Conservation (phyloP, 2,797 vertebrate genomes). For the Hydrocynus forskahlii region DNA sequence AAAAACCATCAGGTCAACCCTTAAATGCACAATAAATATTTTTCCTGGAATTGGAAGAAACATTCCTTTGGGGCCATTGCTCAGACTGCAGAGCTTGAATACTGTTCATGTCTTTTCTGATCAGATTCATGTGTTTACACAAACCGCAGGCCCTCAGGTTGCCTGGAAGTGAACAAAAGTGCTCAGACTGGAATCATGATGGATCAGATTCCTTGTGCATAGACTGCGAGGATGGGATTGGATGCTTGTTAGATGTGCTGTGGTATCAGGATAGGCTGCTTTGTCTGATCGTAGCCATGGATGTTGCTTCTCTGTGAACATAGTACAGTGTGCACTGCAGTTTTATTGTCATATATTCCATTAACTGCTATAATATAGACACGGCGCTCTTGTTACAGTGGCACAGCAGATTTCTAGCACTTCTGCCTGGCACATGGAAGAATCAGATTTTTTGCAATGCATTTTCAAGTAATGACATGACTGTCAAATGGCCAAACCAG, state of each 20-base stretch:
- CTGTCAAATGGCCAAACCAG: slow-evolving; percentile 27
- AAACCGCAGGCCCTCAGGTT: neutral
- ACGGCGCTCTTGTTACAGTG: neutral
- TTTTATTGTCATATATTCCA: neutral
- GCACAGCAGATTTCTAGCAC: too few species aligned
- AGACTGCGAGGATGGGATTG: neutral
- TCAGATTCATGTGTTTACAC: slow-evolving; percentile 17
- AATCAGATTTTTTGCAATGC: neutral
- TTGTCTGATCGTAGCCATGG: neutral
- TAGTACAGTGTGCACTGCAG: neutral
- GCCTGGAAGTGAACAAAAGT: neutral
- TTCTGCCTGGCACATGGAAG: neutral
- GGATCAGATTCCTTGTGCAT: neutral
- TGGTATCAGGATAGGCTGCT: neutral
- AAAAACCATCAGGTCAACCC: neutral
- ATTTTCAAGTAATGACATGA: neutral
- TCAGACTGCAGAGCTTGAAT: neutral
- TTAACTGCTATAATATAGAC: neutral
- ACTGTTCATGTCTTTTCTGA: neutral
- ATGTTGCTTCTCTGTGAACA: slow-evolving; percentile 12
- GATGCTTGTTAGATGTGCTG: neutral
- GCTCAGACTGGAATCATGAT: neutral
- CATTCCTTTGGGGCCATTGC: slow-evolving; percentile 11
- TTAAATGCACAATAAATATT: neutral
- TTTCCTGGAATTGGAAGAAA: neutral